Base-by-base conservation (phyloP, 2,113 vertebrate species). In the Lamprologus tigripictilis region DNA sequence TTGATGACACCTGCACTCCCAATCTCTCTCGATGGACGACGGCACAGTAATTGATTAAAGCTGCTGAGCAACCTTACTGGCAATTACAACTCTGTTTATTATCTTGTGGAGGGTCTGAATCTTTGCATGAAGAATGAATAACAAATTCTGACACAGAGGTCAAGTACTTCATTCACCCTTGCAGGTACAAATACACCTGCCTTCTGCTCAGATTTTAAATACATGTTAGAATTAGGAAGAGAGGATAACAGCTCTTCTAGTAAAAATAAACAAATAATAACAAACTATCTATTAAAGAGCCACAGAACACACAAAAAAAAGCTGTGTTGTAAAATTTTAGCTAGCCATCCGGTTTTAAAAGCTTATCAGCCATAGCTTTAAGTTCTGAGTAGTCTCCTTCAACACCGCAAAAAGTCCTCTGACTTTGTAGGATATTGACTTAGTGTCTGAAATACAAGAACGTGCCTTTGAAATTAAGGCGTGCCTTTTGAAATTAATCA, bases 1-100 rank as follows among this genome's bases (percentile, higher is more conserved):
- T 93, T 92, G 86, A 94, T 83, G 89, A 91, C 94, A 96, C 94
- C 95, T 95, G 94, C 84, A 81, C 88, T 82, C 71, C 9, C 35
- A 82, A 14, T 82, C 88, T 68, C 76, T 86, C 73, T 49, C 55
- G 55, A 86, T 37, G 68, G 83, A 88, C 78, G 85, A 86, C 4
- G 89, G 78, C 26, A 17, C 54, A 17, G 85, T 88, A 86, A 93
- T 92, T 91, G 90, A 94, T 93, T 92, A 89, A 89, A 94, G 85
- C 89, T 21, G 26, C 45, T 19, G 66, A 42, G 85, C 55, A 83
- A 86, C 80, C 80, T 53, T 23, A 80, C 80, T 23, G 17, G 92
- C 51, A 88, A 89, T 92, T 88, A 86, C 63, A 81, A 80, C 80
- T 68, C 40, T 90, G 84, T 90, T 87, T 90, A 85, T 90, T 71